phyloP scores from a whole-genome alignment of 2,797 vertebrate species.

The Prunella strophiata region DNA sequence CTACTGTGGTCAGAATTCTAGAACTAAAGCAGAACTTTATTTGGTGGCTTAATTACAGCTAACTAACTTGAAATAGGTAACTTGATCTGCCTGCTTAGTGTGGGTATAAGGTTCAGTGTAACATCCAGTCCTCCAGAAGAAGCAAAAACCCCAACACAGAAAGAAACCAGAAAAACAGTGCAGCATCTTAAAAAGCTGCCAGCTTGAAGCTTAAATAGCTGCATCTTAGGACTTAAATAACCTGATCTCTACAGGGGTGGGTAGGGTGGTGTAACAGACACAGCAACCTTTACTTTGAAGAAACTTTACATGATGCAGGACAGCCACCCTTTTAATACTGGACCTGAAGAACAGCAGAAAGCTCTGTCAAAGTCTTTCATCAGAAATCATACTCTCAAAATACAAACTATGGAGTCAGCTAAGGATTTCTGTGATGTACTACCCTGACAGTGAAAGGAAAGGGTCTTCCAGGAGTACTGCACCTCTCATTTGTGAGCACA shows the following conservation, averaged over 20 bases:
- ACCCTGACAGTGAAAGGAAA: not conserved
- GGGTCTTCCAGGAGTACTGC: not conserved
- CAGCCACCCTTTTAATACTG: not conserved
- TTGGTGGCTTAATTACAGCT: not conserved
- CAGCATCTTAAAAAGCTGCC: not conserved
- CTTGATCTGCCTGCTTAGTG: not conserved
- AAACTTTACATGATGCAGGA: not conserved
- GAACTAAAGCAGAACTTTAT: not conserved
- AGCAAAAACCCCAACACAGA: not conserved
- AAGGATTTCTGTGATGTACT: not conserved
- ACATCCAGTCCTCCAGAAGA: not conserved
- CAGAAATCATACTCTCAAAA: not conserved
- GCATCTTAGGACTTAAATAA: not conserved
- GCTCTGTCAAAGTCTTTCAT: not conserved
- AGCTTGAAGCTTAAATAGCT: not conserved
- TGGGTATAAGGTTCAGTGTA: not conserved
- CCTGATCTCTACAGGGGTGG: not conserved
- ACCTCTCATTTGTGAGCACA: not conserved
- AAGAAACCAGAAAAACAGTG: not conserved
- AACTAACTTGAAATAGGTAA: not conserved
- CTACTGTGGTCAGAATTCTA: not conserved
- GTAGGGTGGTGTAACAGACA: not conserved
- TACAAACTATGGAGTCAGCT: not conserved
- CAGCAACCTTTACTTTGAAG: not conserved
- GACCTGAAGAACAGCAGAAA: not conserved